Evolutionary conservation across 1,140 invertebrate genomes (phyloP), one percentile per base, ranked within the genome.

Genomic region (Mya arenaria): DNA sequence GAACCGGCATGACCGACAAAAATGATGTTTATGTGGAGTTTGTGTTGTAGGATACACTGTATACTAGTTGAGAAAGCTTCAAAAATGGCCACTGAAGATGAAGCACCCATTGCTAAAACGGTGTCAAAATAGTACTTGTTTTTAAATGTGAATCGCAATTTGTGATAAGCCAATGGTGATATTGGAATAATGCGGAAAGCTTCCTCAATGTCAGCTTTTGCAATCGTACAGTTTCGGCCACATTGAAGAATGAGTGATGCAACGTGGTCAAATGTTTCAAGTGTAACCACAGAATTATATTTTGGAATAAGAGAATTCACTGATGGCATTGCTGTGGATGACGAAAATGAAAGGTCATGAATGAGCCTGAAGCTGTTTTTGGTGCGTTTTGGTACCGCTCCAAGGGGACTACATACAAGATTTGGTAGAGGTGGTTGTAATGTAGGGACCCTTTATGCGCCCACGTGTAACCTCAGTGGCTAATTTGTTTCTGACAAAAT

Each of bases 201-300:
- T 23, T 84, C 75, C 58, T 79, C 74, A 48, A 73, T 84, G 36
- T 84, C 75, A 52, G 41, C 60, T 56, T 84, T 84, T 39, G 82
- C 66, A 23, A 84, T 56, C 5, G 79, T 52, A 58, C 39, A 83
- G 41, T 78, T n/a, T 23, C 34, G 0, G 0, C 82, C 82, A 37
- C 34, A 28, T 48, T 63, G n/a, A n/a, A 37, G 34, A 15, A 72
- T 56, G 1, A 81, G 65, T 25, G 60, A 17, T 19, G 62, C 15
- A 15, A 75, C 72, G 41, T 75, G 34, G 25, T 75, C 72, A 48
- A 75, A 63, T 2, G 72, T 63, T 39, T 75, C 72, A 19, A 73
- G 37, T 2, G 25, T 56, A 6, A 73, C 69, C 3, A 34, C 52
- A 8, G 48, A 73, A 25, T 73, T 55, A 52, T 58, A n/a, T 2